A percentile compares a stretch with the other conserved stretches of the same genome.
These are phyloP conservation scores for Rattus norvegicus DNA, from an alignment of 2,113 vertebrate genomes.

Conservation along the genomic window GRCr8 NC_086022.1:80224501-80225000, in stretches of 20 bases:
- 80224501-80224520: slow-evolving; percentile 59
- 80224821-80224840: slow-evolving; percentile 6
- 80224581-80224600: slow-evolving; percentile 64
- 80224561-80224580: slow-evolving; percentile 67
- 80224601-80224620: slow-evolving; percentile 82
- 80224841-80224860: neutral
- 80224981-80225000: neutral
- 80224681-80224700: slow-evolving; percentile 63
- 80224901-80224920: neutral
- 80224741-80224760: neutral
- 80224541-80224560: slow-evolving; percentile 46
- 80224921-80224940: neutral
- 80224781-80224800: neutral
- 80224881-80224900: neutral
- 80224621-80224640: slow-evolving; percentile 76
- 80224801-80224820: neutral
- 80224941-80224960: neutral
- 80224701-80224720: slow-evolving; percentile 29
- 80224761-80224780: neutral
- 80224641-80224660: slow-evolving; percentile 66
- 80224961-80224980: no score
- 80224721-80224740: slow-evolving; percentile 23
- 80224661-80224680: slow-evolving; percentile 65
- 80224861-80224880: neutral
- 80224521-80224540: slow-evolving; percentile 68